Evolutionary conservation across 2,113 vertebrate genomes (phyloP).

Genomic region (Apodemus sylvaticus): DNA sequence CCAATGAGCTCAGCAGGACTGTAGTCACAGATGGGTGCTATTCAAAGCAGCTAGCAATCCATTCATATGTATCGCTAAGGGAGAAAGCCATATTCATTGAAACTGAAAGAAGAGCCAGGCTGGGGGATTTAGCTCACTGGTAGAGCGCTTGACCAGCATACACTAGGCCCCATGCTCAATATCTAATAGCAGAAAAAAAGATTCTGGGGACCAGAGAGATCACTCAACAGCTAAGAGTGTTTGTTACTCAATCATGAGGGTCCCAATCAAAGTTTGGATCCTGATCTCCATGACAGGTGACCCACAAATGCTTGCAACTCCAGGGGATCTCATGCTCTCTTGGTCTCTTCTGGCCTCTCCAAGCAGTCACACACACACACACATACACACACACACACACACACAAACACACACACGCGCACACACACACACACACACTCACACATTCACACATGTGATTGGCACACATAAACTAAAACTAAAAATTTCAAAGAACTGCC

Average conservation of each 20-base stretch:
- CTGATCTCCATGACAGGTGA: not conserved
- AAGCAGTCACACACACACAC: too few species aligned
- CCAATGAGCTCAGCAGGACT: not conserved
- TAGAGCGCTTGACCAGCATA: not conserved
- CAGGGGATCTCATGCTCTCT: not conserved
- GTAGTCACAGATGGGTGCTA: conserved; percentile 39
- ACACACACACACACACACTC: too few species aligned
- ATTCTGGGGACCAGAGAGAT: too few species aligned
- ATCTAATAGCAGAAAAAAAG: not conserved
- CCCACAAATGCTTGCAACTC: not conserved
- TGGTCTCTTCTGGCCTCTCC: not conserved
- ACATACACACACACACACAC: too few species aligned
- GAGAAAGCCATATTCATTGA: not conserved
- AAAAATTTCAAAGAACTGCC: not conserved
- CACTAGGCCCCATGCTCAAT: not conserved
- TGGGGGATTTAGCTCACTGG: not conserved
- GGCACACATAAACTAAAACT: not conserved
- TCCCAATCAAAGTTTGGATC: not conserved
- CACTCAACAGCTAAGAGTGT: not conserved
- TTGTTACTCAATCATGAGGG: not conserved
- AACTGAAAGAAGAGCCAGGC: not conserved
- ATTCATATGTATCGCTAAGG: not conserved
- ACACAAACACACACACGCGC: too few species aligned
- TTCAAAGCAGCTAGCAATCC: conserved; percentile 37
- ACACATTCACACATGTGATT: too few species aligned